Conservation (phyloP, 2,113 vertebrate species). For the Nematolebias whitei region DNA sequence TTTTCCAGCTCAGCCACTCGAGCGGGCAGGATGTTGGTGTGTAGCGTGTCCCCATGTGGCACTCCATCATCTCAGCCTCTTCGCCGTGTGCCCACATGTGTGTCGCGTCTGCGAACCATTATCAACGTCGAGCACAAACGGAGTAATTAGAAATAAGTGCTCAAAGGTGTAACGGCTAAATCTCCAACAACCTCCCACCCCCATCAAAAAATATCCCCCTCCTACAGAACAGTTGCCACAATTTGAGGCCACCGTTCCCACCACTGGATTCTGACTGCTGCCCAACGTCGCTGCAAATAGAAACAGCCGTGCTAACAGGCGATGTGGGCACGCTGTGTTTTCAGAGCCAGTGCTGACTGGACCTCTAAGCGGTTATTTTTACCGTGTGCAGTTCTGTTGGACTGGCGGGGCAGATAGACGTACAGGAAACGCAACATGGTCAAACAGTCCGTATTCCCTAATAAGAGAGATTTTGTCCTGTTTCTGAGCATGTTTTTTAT, state of each 20-base stretch:
- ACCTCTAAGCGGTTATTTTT: constrained; percentile 72
- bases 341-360: constrained; percentile 75
- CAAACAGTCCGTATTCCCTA: constrained; percentile 72
- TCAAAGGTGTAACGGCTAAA: constrained; percentile 75
- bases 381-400: constrained; percentile 55
- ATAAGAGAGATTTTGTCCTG: background rate
- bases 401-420: constrained; percentile 36
- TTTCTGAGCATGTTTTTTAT: too few species aligned
- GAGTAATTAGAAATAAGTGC: constrained; percentile 80
- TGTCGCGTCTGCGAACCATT: constrained; percentile 74
- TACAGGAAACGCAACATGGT: constrained; percentile 67
- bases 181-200: constrained; percentile 33
- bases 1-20: constrained; percentile 44
- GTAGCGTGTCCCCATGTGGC: constrained; percentile 38
- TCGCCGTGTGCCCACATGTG: constrained; percentile 48
- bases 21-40: constrained; percentile 51
- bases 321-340: constrained; percentile 77
- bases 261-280: constrained; percentile 60
- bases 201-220: constrained; percentile 34
- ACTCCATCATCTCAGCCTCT: constrained; percentile 58
- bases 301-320: constrained; percentile 68
- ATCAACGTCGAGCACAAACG: constrained; percentile 61
- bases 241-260: constrained; percentile 57
- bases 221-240: constrained; percentile 61
- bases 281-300: constrained; percentile 76